These are phyloP conservation scores for Larimichthys polyactis DNA, from an alignment of 2,113 vertebrate genomes.

Conservation along the genomic window DNA sequence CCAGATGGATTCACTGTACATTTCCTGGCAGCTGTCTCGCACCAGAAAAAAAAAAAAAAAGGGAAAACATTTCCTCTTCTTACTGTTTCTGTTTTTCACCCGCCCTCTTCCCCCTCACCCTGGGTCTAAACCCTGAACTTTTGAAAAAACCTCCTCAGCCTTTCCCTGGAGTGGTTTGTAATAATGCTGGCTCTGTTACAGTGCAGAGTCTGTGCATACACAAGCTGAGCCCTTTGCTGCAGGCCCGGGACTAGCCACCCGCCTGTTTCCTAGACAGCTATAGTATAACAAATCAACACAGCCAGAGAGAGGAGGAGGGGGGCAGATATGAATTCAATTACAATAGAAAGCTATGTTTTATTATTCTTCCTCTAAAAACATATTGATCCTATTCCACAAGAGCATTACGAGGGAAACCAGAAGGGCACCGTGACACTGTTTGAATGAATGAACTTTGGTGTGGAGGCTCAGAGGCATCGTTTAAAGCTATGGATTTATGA, in stretches of 20 bases:
- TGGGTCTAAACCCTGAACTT: constrained; percentile 68
- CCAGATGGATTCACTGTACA: constrained; percentile 83
- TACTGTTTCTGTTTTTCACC: constrained; percentile 70
- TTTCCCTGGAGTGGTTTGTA: constrained; percentile 60
- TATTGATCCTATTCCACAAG: constrained; percentile 53
- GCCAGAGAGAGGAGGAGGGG: constrained; percentile 17
- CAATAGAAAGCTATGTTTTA: constrained; percentile 48
- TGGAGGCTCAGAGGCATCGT: constrained; percentile 8
- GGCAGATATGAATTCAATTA: constrained; percentile 38
- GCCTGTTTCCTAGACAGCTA: constrained; percentile 66
- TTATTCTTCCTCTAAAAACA: constrained; percentile 34
- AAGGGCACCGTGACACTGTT: not conserved
- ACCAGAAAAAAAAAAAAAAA: constrained; percentile 42
- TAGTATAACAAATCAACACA: constrained; percentile 68
- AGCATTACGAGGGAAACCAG: not conserved
- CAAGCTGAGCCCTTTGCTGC: constrained; percentile 41
- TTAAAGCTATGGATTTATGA: constrained; percentile 38
- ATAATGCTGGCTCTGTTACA: constrained; percentile 67
- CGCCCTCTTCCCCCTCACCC: constrained; percentile 55
- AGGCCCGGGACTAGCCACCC: constrained; percentile 51
- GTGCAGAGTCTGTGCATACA: constrained; percentile 46
- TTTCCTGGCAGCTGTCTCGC: constrained; percentile 82
- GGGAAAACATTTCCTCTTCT: constrained; percentile 80
- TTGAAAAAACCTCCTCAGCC: constrained; percentile 24
- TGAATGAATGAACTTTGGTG: constrained; percentile 43